Conservation (phyloP, 2,113 vertebrate genomes). For the Oceanodroma tethys region DNA sequence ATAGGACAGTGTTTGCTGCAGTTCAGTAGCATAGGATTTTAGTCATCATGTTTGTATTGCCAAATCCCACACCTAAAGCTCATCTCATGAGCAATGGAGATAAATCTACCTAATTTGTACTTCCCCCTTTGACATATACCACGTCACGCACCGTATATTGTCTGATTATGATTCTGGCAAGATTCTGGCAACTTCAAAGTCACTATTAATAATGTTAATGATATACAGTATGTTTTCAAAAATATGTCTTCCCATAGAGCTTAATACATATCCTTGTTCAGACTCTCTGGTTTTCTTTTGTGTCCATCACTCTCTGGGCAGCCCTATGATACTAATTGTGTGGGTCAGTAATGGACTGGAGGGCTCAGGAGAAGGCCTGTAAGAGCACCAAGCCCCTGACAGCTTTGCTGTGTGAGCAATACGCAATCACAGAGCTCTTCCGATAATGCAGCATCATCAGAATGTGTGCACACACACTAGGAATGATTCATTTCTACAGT, state of each 20-base stretch:
- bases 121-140: background rate
- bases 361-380: background rate
- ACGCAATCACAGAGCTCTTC: background rate
- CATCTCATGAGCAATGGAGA: background rate
- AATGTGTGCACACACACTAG: background rate
- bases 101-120: background rate
- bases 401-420: background rate
- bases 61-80: background rate
- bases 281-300: background rate
- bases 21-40: background rate
- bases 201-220: background rate
- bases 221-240: background rate
- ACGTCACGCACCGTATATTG: accelerated
- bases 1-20: background rate
- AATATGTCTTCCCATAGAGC: background rate
- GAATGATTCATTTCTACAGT: background rate
- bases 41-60: background rate
- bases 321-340: background rate
- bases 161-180: background rate
- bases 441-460: background rate
- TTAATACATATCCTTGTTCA: background rate
- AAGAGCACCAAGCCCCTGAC: background rate
- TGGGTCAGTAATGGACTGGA: background rate
- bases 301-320: background rate
- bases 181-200: background rate